Percentiles rank a stretch among this genome's conserved stretches.
phyloP scores from a whole-genome alignment of 2,113 vertebrate genomes.

The Leucoraja erinaceus region DNA sequence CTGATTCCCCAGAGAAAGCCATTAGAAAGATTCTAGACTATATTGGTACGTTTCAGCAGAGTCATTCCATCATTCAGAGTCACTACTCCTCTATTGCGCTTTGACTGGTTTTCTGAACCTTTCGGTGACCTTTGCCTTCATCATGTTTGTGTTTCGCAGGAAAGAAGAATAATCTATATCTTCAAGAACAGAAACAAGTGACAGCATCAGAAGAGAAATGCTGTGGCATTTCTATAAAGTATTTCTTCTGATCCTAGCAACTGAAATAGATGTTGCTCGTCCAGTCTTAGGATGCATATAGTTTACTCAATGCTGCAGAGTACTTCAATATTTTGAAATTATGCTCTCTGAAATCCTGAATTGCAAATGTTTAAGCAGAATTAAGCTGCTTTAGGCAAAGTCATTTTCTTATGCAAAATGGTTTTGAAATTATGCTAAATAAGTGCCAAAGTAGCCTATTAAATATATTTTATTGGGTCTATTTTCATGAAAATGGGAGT shows the following conservation, averaged over 20 bases:
- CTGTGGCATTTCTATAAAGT: conserved; percentile 12
- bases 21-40: conserved; percentile 52
- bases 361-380: background rate
- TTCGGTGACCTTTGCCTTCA: conserved; percentile 33
- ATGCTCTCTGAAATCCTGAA: too few species aligned
- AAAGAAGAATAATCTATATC: conserved; percentile 12
- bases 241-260: background rate
- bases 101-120: conserved; percentile 51
- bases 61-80: conserved; percentile 52
- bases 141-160: background rate
- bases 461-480: background rate
- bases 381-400: background rate
- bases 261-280: background rate
- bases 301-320: background rate
- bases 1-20: conserved; percentile 49
- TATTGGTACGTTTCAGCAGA: conserved; percentile 41
- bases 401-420: background rate
- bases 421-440: background rate
- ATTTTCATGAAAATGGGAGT: background rate
- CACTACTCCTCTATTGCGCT: conserved; percentile 39
- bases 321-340: conserved; percentile 11
- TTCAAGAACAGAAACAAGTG: conserved; percentile 21
- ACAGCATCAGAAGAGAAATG: conserved; percentile 5
- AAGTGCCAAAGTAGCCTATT: background rate
- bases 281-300: conserved; percentile 1